Percentiles rank a stretch among this genome's conserved stretches.
phyloP scores from a whole-genome alignment of 1,140 invertebrate genomes.

The Phymastichus coffea region DNA sequence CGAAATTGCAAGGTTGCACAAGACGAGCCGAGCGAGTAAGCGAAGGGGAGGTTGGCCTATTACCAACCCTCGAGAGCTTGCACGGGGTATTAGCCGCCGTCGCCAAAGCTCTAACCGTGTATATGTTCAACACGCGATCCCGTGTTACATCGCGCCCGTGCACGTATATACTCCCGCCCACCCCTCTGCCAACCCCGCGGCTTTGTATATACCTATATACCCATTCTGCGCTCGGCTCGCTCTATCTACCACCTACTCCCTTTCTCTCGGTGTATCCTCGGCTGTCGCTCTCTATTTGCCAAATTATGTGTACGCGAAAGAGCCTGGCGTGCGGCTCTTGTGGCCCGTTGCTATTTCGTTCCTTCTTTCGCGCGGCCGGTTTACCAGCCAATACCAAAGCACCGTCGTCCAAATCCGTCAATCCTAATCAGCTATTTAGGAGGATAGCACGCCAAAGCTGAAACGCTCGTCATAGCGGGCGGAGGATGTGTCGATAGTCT shows the following conservation, averaged over 20 bases:
- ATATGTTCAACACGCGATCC: slow-evolving; percentile 50
- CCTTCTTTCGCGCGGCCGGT: no score
- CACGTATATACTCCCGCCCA: slow-evolving; percentile 14
- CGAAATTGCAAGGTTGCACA: no score
- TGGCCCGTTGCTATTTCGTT: no score
- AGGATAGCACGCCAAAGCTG: no score
- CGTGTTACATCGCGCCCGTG: slow-evolving; percentile 41
- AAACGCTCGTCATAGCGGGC: no score
- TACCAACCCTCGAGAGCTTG: slow-evolving; percentile 52
- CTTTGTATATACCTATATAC: slow-evolving; percentile 4
- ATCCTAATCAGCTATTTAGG: no score
- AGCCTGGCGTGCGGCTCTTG: no score
- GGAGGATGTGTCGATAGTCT: no score
- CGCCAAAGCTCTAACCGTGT: slow-evolving; percentile 38
- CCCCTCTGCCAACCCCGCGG: background rate
- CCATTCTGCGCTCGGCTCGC: background rate
- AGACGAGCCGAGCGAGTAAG: slow-evolving; percentile 25
- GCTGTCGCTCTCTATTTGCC: no score
- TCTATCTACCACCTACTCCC: background rate
- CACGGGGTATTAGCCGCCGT: slow-evolving; percentile 40
- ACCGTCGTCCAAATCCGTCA: no score
- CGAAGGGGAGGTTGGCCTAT: slow-evolving; percentile 35
- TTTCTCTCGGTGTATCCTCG: slow-evolving; percentile 20
- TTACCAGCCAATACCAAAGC: no score
- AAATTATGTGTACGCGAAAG: no score